Evolutionary conservation across 2,888 invertebrate species (phyloP).

Genomic region (Ichneumon xanthorius): DNA sequence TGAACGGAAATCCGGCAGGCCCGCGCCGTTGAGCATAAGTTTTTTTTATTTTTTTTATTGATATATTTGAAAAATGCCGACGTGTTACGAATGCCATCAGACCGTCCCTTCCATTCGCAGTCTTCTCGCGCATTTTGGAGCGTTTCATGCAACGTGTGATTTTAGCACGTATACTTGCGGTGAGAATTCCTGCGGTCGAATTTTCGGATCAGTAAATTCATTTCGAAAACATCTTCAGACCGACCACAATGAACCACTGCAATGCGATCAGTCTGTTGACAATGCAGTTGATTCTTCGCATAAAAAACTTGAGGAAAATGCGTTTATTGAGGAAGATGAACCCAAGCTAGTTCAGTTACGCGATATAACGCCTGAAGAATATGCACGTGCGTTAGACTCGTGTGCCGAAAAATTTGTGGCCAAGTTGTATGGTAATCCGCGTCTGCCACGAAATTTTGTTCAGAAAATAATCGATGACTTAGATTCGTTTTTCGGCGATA

Average conservation of each 20-base stretch:
- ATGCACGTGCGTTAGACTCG: conserved; percentile 23
- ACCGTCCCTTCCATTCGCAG: conserved; percentile 9
- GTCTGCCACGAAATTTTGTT: conserved; percentile 30
- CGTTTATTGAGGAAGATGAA: conserved; percentile 21
- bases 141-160: conserved; percentile 15
- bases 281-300: conserved; percentile 17
- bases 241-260: conserved; percentile 10
- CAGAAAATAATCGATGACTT: conserved; percentile 40
- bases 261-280: conserved; percentile 10
- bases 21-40: no score
- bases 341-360: background rate
- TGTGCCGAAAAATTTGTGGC: conserved; percentile 34
- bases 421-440: conserved; percentile 27
- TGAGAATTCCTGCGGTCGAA: conserved; percentile 26
- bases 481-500: conserved; percentile 19
- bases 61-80: conserved; percentile 8
- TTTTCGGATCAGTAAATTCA: conserved; percentile 22
- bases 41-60: no score
- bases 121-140: conserved; percentile 14
- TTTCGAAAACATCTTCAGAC: conserved; percentile 34
- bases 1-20: background rate
- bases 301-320: conserved; percentile 11
- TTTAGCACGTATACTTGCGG: conserved; percentile 30
- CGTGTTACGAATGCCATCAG: background rate
- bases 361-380: conserved; percentile 17